Percentiles rank a stretch among this genome's conserved stretches.
Evolutionary conservation across 2,797 vertebrate species (phyloP).

Genomic region (Poecilia picta): DNA sequence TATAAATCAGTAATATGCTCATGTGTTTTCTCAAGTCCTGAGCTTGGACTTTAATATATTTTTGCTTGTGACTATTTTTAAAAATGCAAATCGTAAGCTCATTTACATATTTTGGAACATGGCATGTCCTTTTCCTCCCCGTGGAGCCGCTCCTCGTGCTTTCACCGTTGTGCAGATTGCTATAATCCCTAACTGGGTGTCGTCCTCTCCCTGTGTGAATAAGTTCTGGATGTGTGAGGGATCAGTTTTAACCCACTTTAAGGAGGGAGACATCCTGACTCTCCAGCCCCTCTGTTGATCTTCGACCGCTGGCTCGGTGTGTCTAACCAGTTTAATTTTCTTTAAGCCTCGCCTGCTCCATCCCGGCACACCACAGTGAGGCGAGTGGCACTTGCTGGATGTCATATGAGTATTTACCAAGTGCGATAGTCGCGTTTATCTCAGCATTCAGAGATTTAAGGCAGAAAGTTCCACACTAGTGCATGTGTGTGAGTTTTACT

Average conservation of each 20-base stretch:
- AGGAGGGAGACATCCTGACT: constrained; percentile 16
- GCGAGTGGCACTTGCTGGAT: constrained; percentile 23
- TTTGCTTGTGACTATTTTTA: background rate
- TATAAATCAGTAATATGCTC: background rate
- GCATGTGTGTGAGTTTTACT: constrained; percentile 5
- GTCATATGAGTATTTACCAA: constrained; percentile 29
- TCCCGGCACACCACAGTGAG: constrained; percentile 28
- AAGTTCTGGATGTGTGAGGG: constrained; percentile 48
- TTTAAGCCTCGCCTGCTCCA: constrained; percentile 32
- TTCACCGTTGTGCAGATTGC: constrained; percentile 31
- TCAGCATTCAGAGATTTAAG: constrained; percentile 27
- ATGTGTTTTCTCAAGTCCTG: background rate
- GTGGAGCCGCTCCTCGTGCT: constrained; percentile 8
- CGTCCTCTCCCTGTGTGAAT: constrained; percentile 43
- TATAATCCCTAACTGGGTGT: constrained; percentile 52
- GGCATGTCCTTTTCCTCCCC: constrained; percentile 30
- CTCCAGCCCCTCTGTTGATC: constrained; percentile 18
- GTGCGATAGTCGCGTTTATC: constrained; percentile 28
- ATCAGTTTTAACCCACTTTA: constrained; percentile 42
- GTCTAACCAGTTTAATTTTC: constrained; percentile 25
- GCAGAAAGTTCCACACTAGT: constrained; percentile 18
- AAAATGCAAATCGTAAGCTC: background rate
- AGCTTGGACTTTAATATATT: background rate
- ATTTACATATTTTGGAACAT: constrained; percentile 7
- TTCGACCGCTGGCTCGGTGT: constrained; percentile 8